Evolutionary conservation across 1,140 invertebrate genomes (phyloP), one percentile per base, ranked within the genome.

Genomic region (Coelopa frigida): DNA sequence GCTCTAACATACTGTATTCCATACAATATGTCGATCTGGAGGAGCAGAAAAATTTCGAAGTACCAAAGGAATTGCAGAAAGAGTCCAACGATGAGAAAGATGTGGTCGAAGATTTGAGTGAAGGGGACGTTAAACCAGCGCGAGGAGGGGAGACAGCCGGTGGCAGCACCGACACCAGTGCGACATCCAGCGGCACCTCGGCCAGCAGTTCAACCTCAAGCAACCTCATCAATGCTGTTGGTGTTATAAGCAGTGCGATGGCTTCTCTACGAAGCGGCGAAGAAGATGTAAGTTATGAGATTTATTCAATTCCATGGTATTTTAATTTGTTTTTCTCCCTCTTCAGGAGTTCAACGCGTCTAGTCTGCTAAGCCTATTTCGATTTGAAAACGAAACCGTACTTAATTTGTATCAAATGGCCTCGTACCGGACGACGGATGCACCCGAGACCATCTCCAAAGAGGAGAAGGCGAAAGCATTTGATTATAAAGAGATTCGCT

Each of bases 291-390:
- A 51, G 54, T 58, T 42, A 24, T 33, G 27, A 23, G 12, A 31
- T 39, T 31, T 18, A 18, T 18, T 43, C 27, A 6, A 21, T 43
- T 43, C n/a, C n/a, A n/a, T 22, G 20, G 35, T n/a, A 17, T 18
- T 18, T 10, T 20, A 17, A 46, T 40, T 40, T 47, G 18, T 23
- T 49, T n/a, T 41, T 45, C 26, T 53, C 35, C 42, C 48, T 35
- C 57, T 61, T 32, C 42, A 74, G 72, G 72, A 75, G 49, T 79
- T 80, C 42, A 79, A 79, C 55, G 50, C 59, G 3, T 70, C 77
- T 42, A 70, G 61, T 17, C 59, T 61, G 29, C 52, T 82, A 15
- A 74, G 71, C 50, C 61, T 72, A 33, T 81, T 81, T 61, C 70
- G 70, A 29, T 75, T 81, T 51, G 70, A 73, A 31, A 47, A 66